These are phyloP conservation scores for Sebastes cheni DNA, from an alignment of 2,797 vertebrate genomes.

Conservation along the genomic window DNA sequence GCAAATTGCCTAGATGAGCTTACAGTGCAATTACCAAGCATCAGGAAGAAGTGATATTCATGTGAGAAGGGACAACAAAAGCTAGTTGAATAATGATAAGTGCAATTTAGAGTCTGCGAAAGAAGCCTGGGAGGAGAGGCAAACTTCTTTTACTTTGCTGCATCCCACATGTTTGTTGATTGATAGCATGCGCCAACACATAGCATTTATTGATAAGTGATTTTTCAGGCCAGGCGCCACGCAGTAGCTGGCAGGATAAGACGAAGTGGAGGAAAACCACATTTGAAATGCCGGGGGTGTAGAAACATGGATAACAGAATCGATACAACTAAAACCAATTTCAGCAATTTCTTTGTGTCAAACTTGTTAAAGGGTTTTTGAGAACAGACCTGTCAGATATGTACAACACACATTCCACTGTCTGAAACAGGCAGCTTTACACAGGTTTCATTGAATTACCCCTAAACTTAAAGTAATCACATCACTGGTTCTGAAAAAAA, in stretches of 20 bases:
- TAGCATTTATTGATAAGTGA: slow-evolving; percentile 60
- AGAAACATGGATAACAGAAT: slow-evolving; percentile 54
- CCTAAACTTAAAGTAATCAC: neutral
- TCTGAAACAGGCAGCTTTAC: neutral
- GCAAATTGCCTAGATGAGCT: slow-evolving; percentile 50
- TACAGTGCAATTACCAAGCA: slow-evolving; percentile 51
- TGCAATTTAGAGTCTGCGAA: slow-evolving; percentile 3
- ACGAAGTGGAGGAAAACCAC: slow-evolving; percentile 56
- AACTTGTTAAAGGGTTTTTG: slow-evolving; percentile 41
- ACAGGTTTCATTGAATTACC: neutral
- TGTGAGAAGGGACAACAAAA: slow-evolving; percentile 19
- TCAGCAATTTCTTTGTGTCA: slow-evolving; percentile 48
- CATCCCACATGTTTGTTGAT: slow-evolving; percentile 49
- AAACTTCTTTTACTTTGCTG: slow-evolving; percentile 20
- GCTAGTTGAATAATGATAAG: slow-evolving; percentile 27
- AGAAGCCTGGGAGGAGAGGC: neutral
- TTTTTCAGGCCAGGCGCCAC: slow-evolving; percentile 49
- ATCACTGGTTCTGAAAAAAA: neutral
- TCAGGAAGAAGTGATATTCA: slow-evolving; percentile 31
- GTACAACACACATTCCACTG: slow-evolving; percentile 9
- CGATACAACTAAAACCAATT: slow-evolving; percentile 50
- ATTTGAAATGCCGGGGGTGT: slow-evolving; percentile 62
- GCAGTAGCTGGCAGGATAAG: slow-evolving; percentile 42
- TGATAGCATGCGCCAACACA: slow-evolving; percentile 41
- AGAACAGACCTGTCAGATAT: slow-evolving; percentile 30